Base-by-base conservation (phyloP, 2,888 invertebrate genomes). In the Trichopoda pennipes region DNA sequence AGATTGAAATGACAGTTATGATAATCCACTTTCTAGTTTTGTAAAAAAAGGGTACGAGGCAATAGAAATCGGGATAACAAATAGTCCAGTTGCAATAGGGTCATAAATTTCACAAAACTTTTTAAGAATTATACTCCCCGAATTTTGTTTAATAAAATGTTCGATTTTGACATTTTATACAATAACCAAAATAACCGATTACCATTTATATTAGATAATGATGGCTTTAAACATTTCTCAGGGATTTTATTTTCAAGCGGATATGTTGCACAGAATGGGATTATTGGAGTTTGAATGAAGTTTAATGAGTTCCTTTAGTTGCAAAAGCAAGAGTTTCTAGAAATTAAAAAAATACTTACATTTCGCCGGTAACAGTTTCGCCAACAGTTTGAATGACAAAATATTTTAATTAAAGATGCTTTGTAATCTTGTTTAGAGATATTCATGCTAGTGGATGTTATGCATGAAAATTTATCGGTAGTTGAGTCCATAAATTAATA, bases 231-330 rank as follows among this genome's bases (percentile, higher is more conserved):
- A 38, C 53, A 53, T 8, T 53, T 64, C 44, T 56, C 56, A 28
- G 44, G 49, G 19, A 64, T 64, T 64, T 49, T 64, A 64, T 64
- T 49, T 12, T 19, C 19, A 64, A 64, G 17, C 17, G 19, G 70
- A 70, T 70, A 47, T 49, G 58, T 58, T 70, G 8, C 19, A 16
- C 49, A 55, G 44, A 70, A 38, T 35, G 56, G 21, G 70, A 47
- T 47, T 70, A 70, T 35, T 70, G 55, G 44, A 70, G 69, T 21
- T 56, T 69, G 69, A 56, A 69, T 69, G 28, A 56, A 44, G 69
- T 56, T 28, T 49, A 56, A 56, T 42, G 44, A 69, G 32, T 42
- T 42, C n/a, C 66, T 38, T 66, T 66, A n/a, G 38, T 51, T 53
- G 12, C 66, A 42, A 53, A 53, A 66, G 38, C n/a, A 53, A 53